Evolutionary conservation across 2,888 invertebrate species (phyloP), one percentile per base, ranked within the genome.

Genomic region (Spatulosminthurus flaviceps): DNA sequence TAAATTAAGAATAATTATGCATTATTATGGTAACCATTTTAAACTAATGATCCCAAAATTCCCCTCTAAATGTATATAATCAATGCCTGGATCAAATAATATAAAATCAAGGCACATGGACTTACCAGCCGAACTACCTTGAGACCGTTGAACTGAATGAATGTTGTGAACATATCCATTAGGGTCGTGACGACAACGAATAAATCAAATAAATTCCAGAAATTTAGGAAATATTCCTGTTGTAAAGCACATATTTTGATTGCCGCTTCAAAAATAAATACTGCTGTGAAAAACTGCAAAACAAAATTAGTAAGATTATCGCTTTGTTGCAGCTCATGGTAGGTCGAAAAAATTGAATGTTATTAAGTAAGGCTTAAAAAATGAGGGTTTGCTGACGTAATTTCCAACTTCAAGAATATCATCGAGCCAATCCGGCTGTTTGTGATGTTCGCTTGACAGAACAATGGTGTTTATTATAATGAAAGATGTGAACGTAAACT

Each of bases 121-220:
- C n/a, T n/a, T n/a, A n/a, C n/a, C n/a, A n/a, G n/a, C n/a, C n/a
- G n/a, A n/a, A n/a, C n/a, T n/a, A n/a, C n/a, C n/a, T n/a, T n/a
- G n/a, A n/a, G n/a, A n/a, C n/a, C n/a, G n/a, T 51, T 95, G 9
- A 72, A 24, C 21, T 72, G 80, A 97, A 90, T 81, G 96, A 96
- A 88, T 28, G 66, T 42, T 0, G 16, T 13, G 13, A 28, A 26
- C 75, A 97, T 91, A 89, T 97, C 97, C 86, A 96, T 90, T 85
- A 97, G 90, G 88, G 96, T 96, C 83, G 95, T 95, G 22, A 95
- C 93, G 41, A 97, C 97, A 87, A 97, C 95, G 84, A 96, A 93
- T 86, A 97, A 90, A 89, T 97, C 97, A 89, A 97, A 97, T 87
- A 96, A 94, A 89, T 97, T 97, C 97, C 97, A 97, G 79, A 95